Evolutionary conservation across 53 echinoderm and acorn worm genomes (phyloP), one percentile per base, ranked within the genome.

Genomic region (Mesocentrotus franciscanus): DNA sequence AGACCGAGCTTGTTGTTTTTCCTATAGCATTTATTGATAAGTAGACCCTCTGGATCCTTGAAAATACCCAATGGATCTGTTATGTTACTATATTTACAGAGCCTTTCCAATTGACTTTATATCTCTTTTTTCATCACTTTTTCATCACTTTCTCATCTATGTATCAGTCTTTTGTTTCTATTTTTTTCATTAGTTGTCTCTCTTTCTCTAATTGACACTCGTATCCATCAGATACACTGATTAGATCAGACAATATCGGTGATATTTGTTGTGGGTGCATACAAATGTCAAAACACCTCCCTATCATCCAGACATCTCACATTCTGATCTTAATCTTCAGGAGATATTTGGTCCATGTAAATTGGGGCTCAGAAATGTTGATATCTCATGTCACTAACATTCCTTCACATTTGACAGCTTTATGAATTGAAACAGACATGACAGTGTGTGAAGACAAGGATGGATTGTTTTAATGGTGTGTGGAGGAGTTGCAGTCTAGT

Each of bases 361-460:
- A 81, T 81, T 81, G 81, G 81, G 20, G 81, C 81, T 81, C 36
- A 81, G 81, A 81, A 81, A 39, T 81, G 81, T 36, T 81, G 81
- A 81, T 42, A 81, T 42, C 81, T 81, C 33, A 33, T 81, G 81
- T 81, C 42, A 39, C 39, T 36, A 81, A 81, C 49, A 81, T 39
- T 42, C 81, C 81, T 81, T 81, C 42, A 42, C 36, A 81, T 81
- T 36, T 81, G 81, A 81, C 81, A 36, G 81, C 36, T 81, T 81
- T 81, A 81, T 81, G 81, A 81, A 81, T 81, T 39, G 22, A 81
- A 81, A 76, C 76, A 76, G 76, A 14, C 76, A 76, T 29, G 30
- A 18, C 81, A 39, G 42, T 81, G 39, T 81, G 81, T 39, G 81
- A 81, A 81, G 81, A 39, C 36, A 81, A 22, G 17, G 33, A 27